These are phyloP conservation scores for Nasonovia ribisnigri DNA, from an alignment of 2,888 invertebrate species.

Conservation along the genomic window DNA sequence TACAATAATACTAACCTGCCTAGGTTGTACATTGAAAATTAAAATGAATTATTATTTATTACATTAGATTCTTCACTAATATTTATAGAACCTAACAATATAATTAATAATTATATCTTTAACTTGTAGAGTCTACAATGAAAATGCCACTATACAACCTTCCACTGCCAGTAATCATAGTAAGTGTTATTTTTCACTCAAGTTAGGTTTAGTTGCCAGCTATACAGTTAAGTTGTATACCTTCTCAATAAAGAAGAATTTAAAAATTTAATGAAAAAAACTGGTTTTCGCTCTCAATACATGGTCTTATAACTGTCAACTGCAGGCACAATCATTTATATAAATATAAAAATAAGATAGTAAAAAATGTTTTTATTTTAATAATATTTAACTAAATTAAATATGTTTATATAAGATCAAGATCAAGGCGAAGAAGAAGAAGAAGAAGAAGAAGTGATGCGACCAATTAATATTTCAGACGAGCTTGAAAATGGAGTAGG, in stretches of 20 bases:
- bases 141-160: conserved; percentile 12
- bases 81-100: background rate
- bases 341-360: no score
- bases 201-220: no score
- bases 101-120: conserved; percentile 6
- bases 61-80: conserved; percentile 1
- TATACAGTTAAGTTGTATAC: no score
- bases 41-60: background rate
- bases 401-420: background rate
- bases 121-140: conserved; percentile 12
- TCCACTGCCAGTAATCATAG: background rate
- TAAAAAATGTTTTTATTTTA: no score
- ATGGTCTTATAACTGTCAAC: no score
- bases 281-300: no score
- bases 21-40: background rate
- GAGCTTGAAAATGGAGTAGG: background rate
- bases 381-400: no score
- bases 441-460: background rate
- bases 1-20: background rate
- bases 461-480: background rate
- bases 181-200: background rate
- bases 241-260: no score
- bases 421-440: background rate
- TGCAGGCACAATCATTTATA: no score
- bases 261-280: no score